A percentile compares a stretch with the other conserved stretches of the same genome.
Evolutionary conservation across 2,113 vertebrate genomes (phyloP).

Genomic region (Triplophysa dalaica): DNA sequence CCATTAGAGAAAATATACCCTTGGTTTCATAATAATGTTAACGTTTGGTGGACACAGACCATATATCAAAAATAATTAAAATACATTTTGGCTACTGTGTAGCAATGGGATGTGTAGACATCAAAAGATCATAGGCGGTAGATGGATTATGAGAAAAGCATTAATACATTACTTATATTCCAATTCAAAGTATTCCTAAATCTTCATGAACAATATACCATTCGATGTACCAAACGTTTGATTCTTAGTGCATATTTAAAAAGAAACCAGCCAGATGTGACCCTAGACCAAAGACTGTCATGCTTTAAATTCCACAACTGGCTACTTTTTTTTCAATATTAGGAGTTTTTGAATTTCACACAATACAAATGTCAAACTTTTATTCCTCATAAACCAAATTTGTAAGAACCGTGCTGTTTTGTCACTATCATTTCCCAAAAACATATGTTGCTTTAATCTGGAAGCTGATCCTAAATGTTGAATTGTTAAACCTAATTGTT

Average conservation of each 20-base stretch:
- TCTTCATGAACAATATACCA: background rate
- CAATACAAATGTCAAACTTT: background rate
- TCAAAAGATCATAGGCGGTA: slow-evolving; percentile 1
- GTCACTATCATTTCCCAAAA: background rate
- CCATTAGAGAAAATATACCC: slow-evolving; percentile 5
- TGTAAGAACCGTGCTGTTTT: background rate
- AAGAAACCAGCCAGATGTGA: slow-evolving; percentile 40
- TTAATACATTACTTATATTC: background rate
- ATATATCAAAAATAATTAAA: slow-evolving; percentile 21
- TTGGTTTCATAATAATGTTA: slow-evolving; percentile 36
- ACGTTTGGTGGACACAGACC: slow-evolving; percentile 27
- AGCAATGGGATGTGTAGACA: background rate
- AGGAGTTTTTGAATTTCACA: slow-evolving; percentile 31
- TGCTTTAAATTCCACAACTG: slow-evolving; percentile 31
- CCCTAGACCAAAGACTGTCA: slow-evolving; percentile 16
- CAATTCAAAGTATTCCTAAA: background rate
- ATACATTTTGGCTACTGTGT: background rate
- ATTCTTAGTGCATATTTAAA: slow-evolving; percentile 27
- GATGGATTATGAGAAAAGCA: background rate
- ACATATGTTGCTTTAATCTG: background rate
- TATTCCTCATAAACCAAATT: background rate
- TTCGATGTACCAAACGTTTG: slow-evolving; percentile 3
- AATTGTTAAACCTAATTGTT: too few species aligned
- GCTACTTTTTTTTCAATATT: slow-evolving; percentile 47
- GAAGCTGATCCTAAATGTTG: too few species aligned